These are phyloP conservation scores for Euborellia annulipes DNA, from an alignment of 1,140 invertebrate species.

Conservation along the genomic window DNA sequence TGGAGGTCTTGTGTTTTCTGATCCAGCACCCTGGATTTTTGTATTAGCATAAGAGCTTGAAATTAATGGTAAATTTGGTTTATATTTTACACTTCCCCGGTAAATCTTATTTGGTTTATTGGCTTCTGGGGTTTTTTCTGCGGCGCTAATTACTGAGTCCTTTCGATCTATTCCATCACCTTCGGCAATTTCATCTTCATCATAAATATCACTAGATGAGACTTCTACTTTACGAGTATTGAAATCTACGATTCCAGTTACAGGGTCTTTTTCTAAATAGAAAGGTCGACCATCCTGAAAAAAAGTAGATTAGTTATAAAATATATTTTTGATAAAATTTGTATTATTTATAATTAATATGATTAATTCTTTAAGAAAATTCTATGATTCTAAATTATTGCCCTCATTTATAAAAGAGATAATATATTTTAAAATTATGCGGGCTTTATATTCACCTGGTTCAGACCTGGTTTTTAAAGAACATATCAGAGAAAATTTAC, in stretches of 20 bases:
- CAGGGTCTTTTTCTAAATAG: slow-evolving; percentile 46
- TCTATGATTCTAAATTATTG: no score
- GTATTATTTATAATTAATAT: no score
- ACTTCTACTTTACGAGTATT: slow-evolving; percentile 30
- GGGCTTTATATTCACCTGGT: no score
- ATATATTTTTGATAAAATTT: no score
- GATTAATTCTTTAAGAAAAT: no score
- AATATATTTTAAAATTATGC: no score
- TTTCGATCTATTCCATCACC: slow-evolving; percentile 27
- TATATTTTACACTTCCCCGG: no score
- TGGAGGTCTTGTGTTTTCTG: slow-evolving; percentile 19
- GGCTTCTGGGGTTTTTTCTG: slow-evolving; percentile 28
- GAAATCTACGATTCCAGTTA: slow-evolving; percentile 46
- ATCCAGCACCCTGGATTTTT: slow-evolving; percentile 41
- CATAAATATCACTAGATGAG: slow-evolving; percentile 14
- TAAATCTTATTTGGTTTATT: no score
- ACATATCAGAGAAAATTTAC: no score
- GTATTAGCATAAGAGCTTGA: slow-evolving; percentile 55
- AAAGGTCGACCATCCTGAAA: slow-evolving; percentile 54
- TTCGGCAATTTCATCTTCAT: slow-evolving; percentile 26
- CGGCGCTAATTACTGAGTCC: slow-evolving; percentile 21
- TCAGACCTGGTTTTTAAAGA: no score
- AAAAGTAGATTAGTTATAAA: not conserved
- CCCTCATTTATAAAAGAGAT: no score
- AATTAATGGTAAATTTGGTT: slow-evolving; percentile 41